Evolutionary conservation across 2,888 invertebrate genomes (phyloP), one percentile per base, ranked within the genome.

Genomic region (Drymonia ruficornis): DNA sequence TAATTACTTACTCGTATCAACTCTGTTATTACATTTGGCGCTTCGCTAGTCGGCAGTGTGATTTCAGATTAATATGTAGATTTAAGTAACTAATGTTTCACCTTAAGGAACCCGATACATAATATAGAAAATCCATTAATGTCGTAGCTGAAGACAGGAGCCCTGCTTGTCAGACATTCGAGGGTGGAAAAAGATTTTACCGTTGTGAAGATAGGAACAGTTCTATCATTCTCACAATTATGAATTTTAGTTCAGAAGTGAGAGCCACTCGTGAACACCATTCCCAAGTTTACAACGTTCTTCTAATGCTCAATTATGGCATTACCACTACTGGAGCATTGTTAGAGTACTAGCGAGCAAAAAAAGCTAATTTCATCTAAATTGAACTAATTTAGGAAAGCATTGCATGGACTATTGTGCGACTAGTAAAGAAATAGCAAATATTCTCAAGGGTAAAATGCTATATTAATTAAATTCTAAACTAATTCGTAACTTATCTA

Each of bases 71-170:
- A 11, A 19, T 43, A 12, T 16, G 16, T 2, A 7, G 7, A 2
- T 23, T 23, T 23, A 6, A 23, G 23, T 23, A 23, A 31, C 11
- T 1, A 11, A n/a, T n/a, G 3, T 13, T 28, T 12, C 45, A 55
- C 42, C 50, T 56, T 56, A 55, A 31, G 43, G 42, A 65, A 60
- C 52, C 46, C 52, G 36, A 46, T 49, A 47, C n/a, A n/a, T n/a
- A n/a, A n/a, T n/a, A 53, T 15, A 42, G 49, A 50, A 38, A 42
- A 51, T 47, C 36, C 28, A 51, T 52, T 52, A 47, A 47, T 50
- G 81, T 86, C 88, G 89, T 83, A 89, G 90, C 91, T 89, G 91
- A 91, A 76, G 89, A 91, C 80, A 84, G 87, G 91, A 82, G 71
- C 83, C 76, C 91, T 92, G 91, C 91, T 80, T 87, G 77, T 90